Base-by-base conservation (phyloP, 2,888 invertebrate species). In the Pandemis cinnamomeana region DNA sequence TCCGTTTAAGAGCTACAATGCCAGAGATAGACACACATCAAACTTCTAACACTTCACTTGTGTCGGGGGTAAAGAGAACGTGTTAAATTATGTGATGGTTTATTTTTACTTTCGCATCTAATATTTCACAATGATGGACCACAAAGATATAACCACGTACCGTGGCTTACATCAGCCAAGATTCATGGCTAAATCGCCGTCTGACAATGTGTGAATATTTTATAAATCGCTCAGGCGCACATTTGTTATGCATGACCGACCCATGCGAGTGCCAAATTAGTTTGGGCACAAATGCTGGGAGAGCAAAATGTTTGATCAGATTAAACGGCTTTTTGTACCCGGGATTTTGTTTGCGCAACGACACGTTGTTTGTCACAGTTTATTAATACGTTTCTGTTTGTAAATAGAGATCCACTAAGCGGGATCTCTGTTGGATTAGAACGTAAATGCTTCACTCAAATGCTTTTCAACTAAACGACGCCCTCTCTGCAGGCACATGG, bases 121-220 rank as follows among this genome's bases (percentile, higher is more conserved):
- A 48, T 41, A 36, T 63, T 27, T 48, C 41, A n/a, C 27, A 41
- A 20, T 42, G 67, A 53, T 64, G 63, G 63, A 69, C 7, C 20
- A 55, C 63, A 55, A 58, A 44, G 44, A 27, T 58, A 27, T 13
- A 58, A 27, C 53, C 60, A 51, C 13, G 62, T 42, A 46, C 27
- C 53, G 36, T 7, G 67, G 13, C 36, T 10, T 27, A 64, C 76
- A 79, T 78, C 79, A 81, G 78, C 77, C 76, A 83, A 85, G 84
- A 85, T 84, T 85, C 84, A 86, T 84, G 78, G 81, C 83, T 81
- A 83, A 87, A 89, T 88, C 85, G 83, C 86, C 83, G 84, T 86
- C 85, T 88, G 85, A 85, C 87, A 83, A 80, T 83, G 84, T 84
- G 83, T 91, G 87, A 88, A 91, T 91, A 91, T 91, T 91, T 91